Base-by-base conservation (phyloP, 2,113 vertebrate genomes). In the Microtus richardsoni region DNA sequence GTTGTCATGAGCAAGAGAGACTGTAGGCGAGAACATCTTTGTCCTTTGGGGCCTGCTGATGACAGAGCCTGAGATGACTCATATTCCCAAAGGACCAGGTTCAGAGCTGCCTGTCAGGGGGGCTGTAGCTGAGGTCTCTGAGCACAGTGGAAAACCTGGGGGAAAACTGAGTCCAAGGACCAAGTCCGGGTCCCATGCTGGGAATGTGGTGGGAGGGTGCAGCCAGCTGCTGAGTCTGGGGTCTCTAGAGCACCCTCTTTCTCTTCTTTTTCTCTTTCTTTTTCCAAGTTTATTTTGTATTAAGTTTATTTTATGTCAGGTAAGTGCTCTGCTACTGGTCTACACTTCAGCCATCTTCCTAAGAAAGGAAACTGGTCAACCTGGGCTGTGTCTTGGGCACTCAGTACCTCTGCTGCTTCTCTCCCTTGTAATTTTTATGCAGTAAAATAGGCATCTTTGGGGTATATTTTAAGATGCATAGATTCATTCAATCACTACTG, bases 171-270 rank as follows among this genome's bases (percentile, higher is more conserved):
- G 24, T 17, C 17, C 36, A 70, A 68, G 10, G 36, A 5, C 24
- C n/a, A 44, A 30, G 24, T 49, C 19, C 30, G 80, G 74, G 60
- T 24, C 11, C 3, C 1, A 0, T 0, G 0, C 19, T 11, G 16
- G 75, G 26, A 49, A 30, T 66, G 12, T 36, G 49, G 9, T 12
- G 17, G 6, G 68, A 11, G 5, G 14, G 52, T 78, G 2, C 49
- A 3, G 2, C 22, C 64, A 84, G 58, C 70, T 26, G 12, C 49
- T 49, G 52, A 39, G 39, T 11, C 44, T 58, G 88, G 17, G n/a
- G 11, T 17, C 54, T 44, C 64, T 33, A 4, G 79, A 22, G 14
- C 1, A 22, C 30, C 19, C 6, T 41, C 26, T 17, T 16, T 66
- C 22, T 62, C n/a, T 62, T 39, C 58, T 39, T 64, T 62, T 83